These are phyloP conservation scores for Plagiodera versicolora DNA, from an alignment of 2,888 invertebrate genomes.

Conservation along the genomic window DNA sequence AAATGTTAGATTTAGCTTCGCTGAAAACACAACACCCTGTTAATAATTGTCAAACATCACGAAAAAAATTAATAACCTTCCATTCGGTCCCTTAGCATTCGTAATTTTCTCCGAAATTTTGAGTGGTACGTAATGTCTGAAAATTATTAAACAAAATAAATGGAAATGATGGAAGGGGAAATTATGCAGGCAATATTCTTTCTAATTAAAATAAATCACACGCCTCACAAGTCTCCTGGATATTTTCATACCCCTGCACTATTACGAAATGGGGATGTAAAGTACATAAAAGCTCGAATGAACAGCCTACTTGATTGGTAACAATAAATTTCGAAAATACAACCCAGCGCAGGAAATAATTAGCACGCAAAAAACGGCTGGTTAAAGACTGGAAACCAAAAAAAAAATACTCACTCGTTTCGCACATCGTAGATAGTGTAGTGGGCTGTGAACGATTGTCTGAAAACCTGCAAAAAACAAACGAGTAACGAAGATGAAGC, in stretches of 20 bases:
- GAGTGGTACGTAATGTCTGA: conserved; percentile 26
- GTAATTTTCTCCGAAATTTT: conserved; percentile 20
- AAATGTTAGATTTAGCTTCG: too few relatives aligned
- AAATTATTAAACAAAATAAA: conserved; percentile 25
- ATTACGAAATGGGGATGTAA: not conserved
- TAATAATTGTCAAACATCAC: not conserved
- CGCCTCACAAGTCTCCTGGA: not conserved
- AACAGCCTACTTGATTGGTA: not conserved
- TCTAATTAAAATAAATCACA: not conserved
- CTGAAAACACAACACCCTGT: not conserved
- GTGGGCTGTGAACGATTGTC: conserved; percentile 83
- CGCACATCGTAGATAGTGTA: conserved; percentile 90
- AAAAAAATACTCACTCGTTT: conserved; percentile 76
- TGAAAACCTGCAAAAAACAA: conserved; percentile 70
- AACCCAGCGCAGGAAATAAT: too few relatives aligned
- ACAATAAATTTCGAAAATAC: not conserved
- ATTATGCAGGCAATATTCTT: not conserved
- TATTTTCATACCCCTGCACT: not conserved
- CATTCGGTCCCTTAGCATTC: conserved; percentile 4
- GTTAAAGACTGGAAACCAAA: too few relatives aligned
- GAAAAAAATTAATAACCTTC: conserved; percentile 14
- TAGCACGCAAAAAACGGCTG: too few relatives aligned
- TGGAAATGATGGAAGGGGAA: too few relatives aligned
- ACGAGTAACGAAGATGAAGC: conserved; percentile 13
- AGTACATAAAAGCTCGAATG: not conserved